These are phyloP conservation scores for Eutrigla gurnardus DNA, from an alignment of 2,797 vertebrate genomes.

Conservation along the genomic window DNA sequence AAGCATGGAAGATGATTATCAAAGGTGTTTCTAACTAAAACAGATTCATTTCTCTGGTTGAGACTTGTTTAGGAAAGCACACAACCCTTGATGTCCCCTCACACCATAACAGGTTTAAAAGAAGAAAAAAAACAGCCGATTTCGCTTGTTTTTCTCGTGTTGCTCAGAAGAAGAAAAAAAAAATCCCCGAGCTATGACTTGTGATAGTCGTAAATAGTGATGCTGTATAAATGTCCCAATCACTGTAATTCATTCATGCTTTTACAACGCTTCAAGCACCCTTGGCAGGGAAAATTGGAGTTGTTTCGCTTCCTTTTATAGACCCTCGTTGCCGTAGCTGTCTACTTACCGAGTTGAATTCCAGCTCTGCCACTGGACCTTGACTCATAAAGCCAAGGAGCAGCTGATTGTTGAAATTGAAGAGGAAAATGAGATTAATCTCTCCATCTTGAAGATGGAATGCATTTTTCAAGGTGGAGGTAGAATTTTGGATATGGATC, in stretches of 20 bases:
- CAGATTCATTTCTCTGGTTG: not conserved
- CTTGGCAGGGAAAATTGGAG: slow-evolving; percentile 38
- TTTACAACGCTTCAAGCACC: slow-evolving; percentile 38
- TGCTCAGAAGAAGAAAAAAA: slow-evolving; percentile 9
- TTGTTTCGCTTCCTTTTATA: slow-evolving; percentile 33
- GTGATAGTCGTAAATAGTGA: slow-evolving; percentile 29
- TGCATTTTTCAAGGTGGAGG: slow-evolving; percentile 20
- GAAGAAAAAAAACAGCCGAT: slow-evolving; percentile 6
- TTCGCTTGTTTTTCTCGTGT: not conserved
- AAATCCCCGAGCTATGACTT: slow-evolving; percentile 13
- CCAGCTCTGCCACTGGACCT: not conserved
- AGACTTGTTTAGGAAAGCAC: not conserved
- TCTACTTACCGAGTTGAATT: slow-evolving; percentile 32
- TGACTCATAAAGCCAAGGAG: not conserved
- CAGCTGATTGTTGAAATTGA: slow-evolving; percentile 31
- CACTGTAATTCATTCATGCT: slow-evolving; percentile 33
- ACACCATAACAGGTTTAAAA: not conserved
- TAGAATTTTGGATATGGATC: slow-evolving; percentile 14
- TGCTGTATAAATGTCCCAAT: slow-evolving; percentile 43
- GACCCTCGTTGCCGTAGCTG: slow-evolving; percentile 23
- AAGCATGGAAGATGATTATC: not conserved
- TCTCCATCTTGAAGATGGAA: slow-evolving; percentile 19
- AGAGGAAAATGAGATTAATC: slow-evolving; percentile 37
- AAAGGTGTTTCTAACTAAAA: not conserved
- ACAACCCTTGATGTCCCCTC: not conserved